Evolutionary conservation across 2,113 vertebrate species (phyloP).

Genomic region (Pollachius pollachius): DNA sequence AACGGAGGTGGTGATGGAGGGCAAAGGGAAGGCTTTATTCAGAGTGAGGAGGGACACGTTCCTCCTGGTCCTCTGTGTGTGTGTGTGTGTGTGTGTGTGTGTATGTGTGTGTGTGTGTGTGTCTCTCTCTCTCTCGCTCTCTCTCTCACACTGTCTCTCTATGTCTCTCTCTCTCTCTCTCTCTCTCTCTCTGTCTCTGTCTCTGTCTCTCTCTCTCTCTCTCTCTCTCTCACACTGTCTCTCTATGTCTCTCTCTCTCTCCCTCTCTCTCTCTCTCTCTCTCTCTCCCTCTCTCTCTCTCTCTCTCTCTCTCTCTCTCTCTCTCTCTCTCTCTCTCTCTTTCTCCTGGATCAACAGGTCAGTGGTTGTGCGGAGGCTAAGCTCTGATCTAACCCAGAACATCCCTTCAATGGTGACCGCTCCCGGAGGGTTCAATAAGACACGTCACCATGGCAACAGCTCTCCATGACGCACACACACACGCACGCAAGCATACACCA

Average conservation of each 20-base stretch:
- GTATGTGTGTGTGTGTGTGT: too few relatives aligned
- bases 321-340: slow-evolving; percentile 3
- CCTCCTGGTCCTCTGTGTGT: background rate
- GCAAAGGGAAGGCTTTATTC: too few relatives aligned
- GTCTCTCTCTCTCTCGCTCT: background rate
- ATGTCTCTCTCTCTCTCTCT: too few relatives aligned
- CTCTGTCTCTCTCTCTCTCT: background rate
- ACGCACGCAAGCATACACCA: background rate
- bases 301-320: background rate
- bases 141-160: too few relatives aligned
- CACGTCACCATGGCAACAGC: background rate
- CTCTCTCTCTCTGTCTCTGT: too few relatives aligned
- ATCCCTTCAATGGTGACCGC: background rate
- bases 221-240: background rate
- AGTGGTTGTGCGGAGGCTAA: background rate
- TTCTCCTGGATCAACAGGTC: background rate
- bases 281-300: slow-evolving; percentile 4
- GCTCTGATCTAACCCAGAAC: background rate
- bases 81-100: too few relatives aligned
- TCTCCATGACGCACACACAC: background rate
- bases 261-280: background rate
- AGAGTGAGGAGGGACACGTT: background rate
- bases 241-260: background rate
- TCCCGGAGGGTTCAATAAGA: background rate
- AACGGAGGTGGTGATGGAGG: too few relatives aligned